Percentiles rank a stretch among this genome's conserved stretches.
These are phyloP conservation scores for Hyperoodon ampullatus DNA, from an alignment of 2,113 vertebrate genomes.

Conservation along the genomic window DNA sequence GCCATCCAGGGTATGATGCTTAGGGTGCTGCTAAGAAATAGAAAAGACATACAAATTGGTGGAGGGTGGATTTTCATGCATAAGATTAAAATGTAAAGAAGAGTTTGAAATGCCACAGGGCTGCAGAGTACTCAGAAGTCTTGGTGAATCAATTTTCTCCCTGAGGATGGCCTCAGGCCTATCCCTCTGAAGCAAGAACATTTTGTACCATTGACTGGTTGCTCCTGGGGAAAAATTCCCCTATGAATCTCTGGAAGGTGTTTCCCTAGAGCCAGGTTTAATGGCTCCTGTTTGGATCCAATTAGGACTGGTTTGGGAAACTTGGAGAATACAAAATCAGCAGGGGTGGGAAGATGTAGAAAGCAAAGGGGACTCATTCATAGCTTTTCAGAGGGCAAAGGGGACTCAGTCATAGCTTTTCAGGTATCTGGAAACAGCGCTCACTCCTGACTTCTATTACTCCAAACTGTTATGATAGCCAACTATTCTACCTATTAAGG, in stretches of 20 bases:
- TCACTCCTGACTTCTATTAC: not conserved
- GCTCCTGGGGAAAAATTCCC: not conserved
- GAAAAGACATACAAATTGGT: not conserved
- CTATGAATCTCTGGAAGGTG: not conserved
- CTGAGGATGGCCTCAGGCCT: constrained; percentile 8
- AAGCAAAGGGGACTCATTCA: constrained; percentile 3
- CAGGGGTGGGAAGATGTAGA: not conserved
- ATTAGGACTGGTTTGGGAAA: constrained; percentile 39
- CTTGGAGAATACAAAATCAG: not conserved
- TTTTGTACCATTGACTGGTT: constrained; percentile 33
- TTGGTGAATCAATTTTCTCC: constrained; percentile 34
- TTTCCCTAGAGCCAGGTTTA: constrained; percentile 42
- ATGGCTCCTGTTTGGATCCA: constrained; percentile 40
- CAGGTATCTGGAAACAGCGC: constrained; percentile 27
- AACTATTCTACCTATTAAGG: constrained; percentile 78
- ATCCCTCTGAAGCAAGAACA: constrained; percentile 20
- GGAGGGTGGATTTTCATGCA: not conserved
- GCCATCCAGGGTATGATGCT: not conserved
- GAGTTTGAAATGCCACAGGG: not conserved
- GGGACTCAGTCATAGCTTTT: constrained; percentile 21
- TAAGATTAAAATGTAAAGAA: constrained; percentile 2
- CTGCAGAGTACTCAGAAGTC: not conserved
- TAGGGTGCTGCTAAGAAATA: not conserved
- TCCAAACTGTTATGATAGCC: constrained; percentile 69
- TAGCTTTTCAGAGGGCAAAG: not conserved